Evolutionary conservation across 2,113 vertebrate genomes (phyloP).

Genomic region (Hydrolagus affinis): DNA sequence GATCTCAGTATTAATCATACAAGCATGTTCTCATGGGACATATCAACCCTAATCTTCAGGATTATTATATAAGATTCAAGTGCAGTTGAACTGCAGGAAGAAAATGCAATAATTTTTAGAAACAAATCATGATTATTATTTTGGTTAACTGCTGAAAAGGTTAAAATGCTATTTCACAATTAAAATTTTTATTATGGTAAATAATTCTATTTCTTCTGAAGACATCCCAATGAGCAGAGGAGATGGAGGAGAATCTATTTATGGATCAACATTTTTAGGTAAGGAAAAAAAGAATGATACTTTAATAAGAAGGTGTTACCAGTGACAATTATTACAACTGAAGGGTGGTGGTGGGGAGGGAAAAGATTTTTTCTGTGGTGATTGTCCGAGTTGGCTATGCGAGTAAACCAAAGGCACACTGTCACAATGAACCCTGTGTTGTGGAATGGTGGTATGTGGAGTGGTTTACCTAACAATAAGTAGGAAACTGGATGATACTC

Average conservation of each 20-base stretch:
- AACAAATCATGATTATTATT: neutral
- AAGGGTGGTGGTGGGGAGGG: neutral
- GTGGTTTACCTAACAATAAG: no score
- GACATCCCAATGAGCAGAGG: conserved; percentile 67
- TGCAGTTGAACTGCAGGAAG: neutral
- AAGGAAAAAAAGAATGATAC: conserved; percentile 5
- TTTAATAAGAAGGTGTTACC: neutral
- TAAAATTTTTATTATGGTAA: neutral
- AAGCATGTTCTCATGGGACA: no score
- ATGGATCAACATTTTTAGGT: conserved; percentile 73
- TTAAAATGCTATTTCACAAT: neutral
- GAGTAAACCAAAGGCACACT: no score
- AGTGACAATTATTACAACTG: neutral
- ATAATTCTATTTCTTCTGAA: conserved; percentile 21
- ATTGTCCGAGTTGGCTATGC: neutral
- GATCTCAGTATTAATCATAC: no score
- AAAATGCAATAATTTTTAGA: neutral
- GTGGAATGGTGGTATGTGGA: no score
- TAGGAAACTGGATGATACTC: no score
- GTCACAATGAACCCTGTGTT: no score
- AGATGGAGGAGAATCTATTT: conserved; percentile 70
- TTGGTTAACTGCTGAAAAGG: neutral
- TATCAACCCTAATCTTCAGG: no score
- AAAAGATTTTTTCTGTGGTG: neutral
- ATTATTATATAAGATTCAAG: neutral